These are phyloP conservation scores for Anisognathus igniventris DNA, from an alignment of 2,797 vertebrate genomes.

Conservation along the genomic window DNA sequence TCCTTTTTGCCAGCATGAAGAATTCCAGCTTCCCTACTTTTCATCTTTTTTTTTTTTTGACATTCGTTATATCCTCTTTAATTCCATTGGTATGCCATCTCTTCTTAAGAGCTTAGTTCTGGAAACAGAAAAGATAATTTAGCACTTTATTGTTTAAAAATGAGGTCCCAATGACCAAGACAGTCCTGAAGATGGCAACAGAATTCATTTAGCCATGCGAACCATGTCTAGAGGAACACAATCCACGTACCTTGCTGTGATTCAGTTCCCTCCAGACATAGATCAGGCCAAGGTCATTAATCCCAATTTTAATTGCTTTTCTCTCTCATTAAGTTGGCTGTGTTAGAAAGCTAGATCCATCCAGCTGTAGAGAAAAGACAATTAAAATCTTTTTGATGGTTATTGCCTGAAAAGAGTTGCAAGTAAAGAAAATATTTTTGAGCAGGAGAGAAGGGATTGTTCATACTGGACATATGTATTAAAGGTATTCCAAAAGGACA, in stretches of 20 bases:
- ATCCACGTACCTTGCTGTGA: background rate
- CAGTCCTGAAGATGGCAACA: background rate
- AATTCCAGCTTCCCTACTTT: background rate
- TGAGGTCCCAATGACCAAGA: background rate
- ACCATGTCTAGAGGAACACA: background rate
- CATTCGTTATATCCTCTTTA: background rate
- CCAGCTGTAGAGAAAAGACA: background rate
- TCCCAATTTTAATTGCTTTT: conserved; percentile 54
- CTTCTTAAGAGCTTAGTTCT: background rate
- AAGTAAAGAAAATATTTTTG: background rate
- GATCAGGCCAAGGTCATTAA: conserved; percentile 26
- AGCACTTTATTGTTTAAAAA: background rate
- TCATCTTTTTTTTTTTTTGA: background rate
- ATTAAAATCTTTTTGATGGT: conserved; percentile 4
- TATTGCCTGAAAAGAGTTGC: background rate
- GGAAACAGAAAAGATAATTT: background rate
- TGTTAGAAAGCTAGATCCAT: conserved; percentile 2
- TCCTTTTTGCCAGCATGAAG: background rate
- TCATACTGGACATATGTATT: background rate
- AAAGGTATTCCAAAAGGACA: background rate
- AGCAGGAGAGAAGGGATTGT: background rate
- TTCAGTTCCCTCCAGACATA: background rate
- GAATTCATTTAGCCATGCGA: background rate
- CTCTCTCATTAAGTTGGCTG: conserved; percentile 21
- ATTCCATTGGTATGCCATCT: background rate